phyloP scores from a whole-genome alignment of 2,888 invertebrate species.

The Drosophila quinaria region DNA sequence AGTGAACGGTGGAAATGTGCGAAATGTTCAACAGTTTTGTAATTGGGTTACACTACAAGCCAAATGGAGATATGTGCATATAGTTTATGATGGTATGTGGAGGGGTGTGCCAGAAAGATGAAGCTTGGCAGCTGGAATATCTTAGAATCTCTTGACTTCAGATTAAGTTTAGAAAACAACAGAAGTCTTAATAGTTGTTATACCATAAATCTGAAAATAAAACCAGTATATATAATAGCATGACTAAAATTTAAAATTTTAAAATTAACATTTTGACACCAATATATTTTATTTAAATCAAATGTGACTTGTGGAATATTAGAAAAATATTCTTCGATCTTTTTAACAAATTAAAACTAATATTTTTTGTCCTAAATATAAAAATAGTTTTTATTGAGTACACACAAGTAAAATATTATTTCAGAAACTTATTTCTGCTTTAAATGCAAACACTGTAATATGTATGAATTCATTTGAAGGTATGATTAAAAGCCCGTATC shows the following conservation, averaged over 20 bases:
- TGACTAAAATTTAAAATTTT: too few species aligned
- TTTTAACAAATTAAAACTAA: too few species aligned
- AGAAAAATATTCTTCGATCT: too few species aligned
- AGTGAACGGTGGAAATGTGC: slow-evolving; percentile 67
- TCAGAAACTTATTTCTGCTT: background rate
- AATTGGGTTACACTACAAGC: slow-evolving; percentile 64
- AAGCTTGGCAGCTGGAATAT: slow-evolving; percentile 43
- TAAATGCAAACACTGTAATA: too few species aligned
- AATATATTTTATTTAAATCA: too few species aligned
- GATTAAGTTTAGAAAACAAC: background rate
- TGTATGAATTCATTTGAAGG: background rate
- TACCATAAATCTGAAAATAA: background rate
- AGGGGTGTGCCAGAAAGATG: background rate
- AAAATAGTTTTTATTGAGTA: too few species aligned
- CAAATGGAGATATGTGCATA: slow-evolving; percentile 47
- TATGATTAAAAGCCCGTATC: slow-evolving; percentile 33
- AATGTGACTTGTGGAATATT: too few species aligned
- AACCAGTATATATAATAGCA: too few species aligned
- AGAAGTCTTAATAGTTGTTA: background rate
- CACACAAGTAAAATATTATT: background rate
- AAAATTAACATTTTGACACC: too few species aligned
- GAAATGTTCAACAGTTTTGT: slow-evolving; percentile 62
- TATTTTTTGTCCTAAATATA: too few species aligned
- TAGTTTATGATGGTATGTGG: background rate
- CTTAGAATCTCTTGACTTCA: background rate